Evolutionary conservation across 2,888 invertebrate genomes (phyloP), one percentile per base, ranked within the genome.

Genomic region (Monochamus alternatus): DNA sequence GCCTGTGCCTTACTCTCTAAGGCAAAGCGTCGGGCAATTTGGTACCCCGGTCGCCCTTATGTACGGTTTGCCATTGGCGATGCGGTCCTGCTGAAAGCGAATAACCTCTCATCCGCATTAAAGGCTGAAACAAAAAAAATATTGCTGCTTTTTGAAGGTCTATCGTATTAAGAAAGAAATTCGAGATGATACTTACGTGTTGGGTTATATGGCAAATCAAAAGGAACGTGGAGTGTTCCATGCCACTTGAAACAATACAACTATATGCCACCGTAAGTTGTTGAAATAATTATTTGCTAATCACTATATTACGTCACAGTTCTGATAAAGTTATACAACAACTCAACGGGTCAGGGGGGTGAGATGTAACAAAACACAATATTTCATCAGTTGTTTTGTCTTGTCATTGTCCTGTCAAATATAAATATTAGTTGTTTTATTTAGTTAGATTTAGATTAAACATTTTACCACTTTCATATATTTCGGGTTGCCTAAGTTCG

Each of bases 41-140:
- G 43, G 12, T 2, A 47, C 52, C 64, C 70, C n/a, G 63, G 59
- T 12, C 51, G 63, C 5, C 60, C 44, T 30, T 68, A 59, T 30
- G 4, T 9, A 4, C 12, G 8, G 31, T 71, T 55, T 38, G 8
- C 73, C 14, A 30, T 44, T 5, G 75, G 78, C 8, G 72, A 79
- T 58, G 63, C 77, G 12, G 79, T 79, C 32, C 65, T 79, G 12
- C 60, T 79, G 3, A 65, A 58, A 44, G 69, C 68, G 1, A 73
- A 75, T 63, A 72, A n/a, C 12, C 10, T 38, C 2, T 78, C 78
- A 5, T 77, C 75, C 1, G 44, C 67, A 5, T 14, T 70, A 5
- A 38, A 63, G 9, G 47, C 59, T 51, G 62, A 44, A 47, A 74
- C 55, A 14, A 75, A 71, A 70, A 77, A 77, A 66, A 77, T 77